A percentile compares a stretch with the other conserved stretches of the same genome.
These are phyloP conservation scores for Ichneumon xanthorius DNA, from an alignment of 2,888 invertebrate species.

Conservation along the genomic window DNA sequence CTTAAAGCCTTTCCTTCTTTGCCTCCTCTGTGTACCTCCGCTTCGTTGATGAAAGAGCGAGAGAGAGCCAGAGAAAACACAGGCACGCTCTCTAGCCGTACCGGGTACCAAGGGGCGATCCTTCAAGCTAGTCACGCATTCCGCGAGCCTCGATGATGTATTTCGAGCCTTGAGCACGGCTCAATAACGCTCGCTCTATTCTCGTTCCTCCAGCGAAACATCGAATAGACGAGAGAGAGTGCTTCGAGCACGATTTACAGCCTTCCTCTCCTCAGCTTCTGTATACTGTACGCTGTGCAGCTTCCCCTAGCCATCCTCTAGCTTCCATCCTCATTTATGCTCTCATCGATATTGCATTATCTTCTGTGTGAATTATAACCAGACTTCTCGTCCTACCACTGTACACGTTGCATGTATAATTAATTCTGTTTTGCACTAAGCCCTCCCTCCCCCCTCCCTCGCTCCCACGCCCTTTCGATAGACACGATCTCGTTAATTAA, in stretches of 20 bases:
- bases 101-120: slow-evolving; percentile 50
- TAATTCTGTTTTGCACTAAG: slow-evolving; percentile 34
- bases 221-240: slow-evolving; percentile 45
- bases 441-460: not conserved
- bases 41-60: slow-evolving; percentile 24
- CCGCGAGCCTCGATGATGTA: slow-evolving; percentile 67
- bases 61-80: slow-evolving; percentile 15
- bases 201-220: slow-evolving; percentile 63
- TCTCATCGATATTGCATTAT: slow-evolving; percentile 62
- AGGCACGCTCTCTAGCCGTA: not conserved
- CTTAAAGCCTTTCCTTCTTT: not conserved
- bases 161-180: slow-evolving; percentile 70
- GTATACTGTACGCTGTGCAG: slow-evolving; percentile 34
- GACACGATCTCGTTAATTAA: slow-evolving; percentile 29
- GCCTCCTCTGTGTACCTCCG: slow-evolving; percentile 1
- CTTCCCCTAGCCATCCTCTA: slow-evolving; percentile 29
- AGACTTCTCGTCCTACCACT: slow-evolving; percentile 23
- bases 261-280: slow-evolving; percentile 47
- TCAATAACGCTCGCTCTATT: slow-evolving; percentile 65
- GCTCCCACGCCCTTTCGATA: not conserved
- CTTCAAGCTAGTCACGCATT: slow-evolving; percentile 69
- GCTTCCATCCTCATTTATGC: slow-evolving; percentile 16
- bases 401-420: slow-evolving; percentile 55
- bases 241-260: slow-evolving; percentile 50
- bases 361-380: slow-evolving; percentile 61